Conservation (phyloP, 2,888 invertebrate species). For the Tachystola acroxantha region DNA sequence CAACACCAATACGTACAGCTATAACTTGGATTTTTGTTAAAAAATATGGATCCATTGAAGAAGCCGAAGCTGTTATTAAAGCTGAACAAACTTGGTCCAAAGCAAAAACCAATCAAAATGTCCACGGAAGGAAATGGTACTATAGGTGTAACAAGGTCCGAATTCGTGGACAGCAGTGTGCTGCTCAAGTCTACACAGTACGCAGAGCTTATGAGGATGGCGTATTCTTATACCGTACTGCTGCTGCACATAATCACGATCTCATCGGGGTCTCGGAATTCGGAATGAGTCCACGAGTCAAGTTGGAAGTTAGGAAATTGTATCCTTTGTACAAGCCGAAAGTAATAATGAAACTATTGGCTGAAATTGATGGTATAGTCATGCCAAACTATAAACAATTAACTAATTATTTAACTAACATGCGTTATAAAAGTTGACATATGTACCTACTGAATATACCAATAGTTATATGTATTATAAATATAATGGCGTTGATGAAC, state of each 20-base stretch:
- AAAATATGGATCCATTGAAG: background rate
- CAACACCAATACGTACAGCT: too few relatives aligned
- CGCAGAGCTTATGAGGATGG: background rate
- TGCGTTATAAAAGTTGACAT: too few relatives aligned
- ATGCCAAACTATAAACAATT: too few relatives aligned
- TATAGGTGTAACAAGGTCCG: background rate
- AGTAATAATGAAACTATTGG: too few relatives aligned
- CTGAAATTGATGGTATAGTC: too few relatives aligned
- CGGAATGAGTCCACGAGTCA: background rate
- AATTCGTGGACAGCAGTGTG: background rate
- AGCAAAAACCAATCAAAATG: background rate
- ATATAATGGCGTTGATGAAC: too few relatives aligned
- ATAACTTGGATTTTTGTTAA: background rate
- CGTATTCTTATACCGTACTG: background rate
- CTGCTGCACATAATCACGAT: background rate
- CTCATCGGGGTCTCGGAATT: background rate
- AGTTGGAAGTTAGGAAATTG: background rate
- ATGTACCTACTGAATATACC: too few relatives aligned
- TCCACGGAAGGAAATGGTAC: background rate
- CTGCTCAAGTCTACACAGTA: background rate
- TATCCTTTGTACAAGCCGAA: too few relatives aligned
- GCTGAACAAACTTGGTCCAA: background rate
- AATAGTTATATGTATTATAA: too few relatives aligned
- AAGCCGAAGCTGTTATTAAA: background rate
- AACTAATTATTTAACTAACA: too few relatives aligned